Evolutionary conservation across 2,113 vertebrate species (phyloP).

Genomic region (Mastomys natalensis): DNA sequence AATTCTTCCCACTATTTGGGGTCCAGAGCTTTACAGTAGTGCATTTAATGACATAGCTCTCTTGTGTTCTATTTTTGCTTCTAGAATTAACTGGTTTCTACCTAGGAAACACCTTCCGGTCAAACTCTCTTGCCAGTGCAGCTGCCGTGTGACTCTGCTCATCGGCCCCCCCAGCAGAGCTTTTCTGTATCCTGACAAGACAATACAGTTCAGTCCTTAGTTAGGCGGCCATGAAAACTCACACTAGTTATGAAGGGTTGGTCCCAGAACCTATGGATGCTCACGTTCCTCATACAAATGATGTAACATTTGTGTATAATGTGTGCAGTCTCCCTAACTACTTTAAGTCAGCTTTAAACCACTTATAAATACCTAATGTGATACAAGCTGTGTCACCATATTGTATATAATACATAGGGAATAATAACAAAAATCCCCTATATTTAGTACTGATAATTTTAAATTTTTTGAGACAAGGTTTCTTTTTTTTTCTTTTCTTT

Average conservation of each 20-base stretch:
- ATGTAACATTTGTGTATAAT: background rate
- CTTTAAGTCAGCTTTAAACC: background rate
- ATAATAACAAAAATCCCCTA: background rate
- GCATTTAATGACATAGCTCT: background rate
- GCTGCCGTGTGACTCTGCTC: background rate
- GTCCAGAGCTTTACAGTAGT: background rate
- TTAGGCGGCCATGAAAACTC: background rate
- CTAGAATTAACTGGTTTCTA: background rate
- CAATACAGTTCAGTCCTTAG: background rate
- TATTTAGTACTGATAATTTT: background rate
- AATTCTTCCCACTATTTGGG: constrained; percentile 66
- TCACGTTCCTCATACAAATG: background rate
- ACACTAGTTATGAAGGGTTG: no score
- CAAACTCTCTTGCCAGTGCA: background rate
- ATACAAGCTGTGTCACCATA: background rate
- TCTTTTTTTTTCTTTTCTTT: no score
- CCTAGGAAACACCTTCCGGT: background rate
- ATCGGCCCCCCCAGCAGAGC: background rate
- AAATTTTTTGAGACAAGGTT: background rate
- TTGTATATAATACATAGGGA: background rate
- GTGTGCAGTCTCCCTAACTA: no score
- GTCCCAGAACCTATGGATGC: background rate
- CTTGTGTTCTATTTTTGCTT: background rate
- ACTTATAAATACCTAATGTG: background rate
- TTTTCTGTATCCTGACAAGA: background rate